Evolutionary conservation across 2,888 invertebrate genomes (phyloP).

Genomic region (Cordilura impudica): DNA sequence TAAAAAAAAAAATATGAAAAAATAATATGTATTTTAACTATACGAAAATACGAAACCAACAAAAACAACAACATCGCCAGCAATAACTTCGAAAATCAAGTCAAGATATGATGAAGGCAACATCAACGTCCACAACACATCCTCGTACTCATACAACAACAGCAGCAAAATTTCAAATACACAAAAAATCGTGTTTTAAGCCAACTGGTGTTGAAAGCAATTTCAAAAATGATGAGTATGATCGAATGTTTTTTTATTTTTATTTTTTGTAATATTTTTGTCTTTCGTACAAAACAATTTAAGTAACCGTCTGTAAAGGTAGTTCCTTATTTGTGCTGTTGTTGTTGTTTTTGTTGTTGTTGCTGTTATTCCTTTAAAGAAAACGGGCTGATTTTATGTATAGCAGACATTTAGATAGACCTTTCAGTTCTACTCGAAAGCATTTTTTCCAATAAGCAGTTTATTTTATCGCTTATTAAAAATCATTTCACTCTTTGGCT

Average conservation of each 20-base stretch:
- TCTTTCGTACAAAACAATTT: constrained; percentile 64
- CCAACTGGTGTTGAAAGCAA: constrained; percentile 76
- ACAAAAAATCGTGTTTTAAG: constrained; percentile 60
- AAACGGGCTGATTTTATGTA: constrained; percentile 32
- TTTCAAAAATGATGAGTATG: constrained; percentile 77
- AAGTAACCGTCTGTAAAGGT: constrained; percentile 68
- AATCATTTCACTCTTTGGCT: constrained; percentile 69
- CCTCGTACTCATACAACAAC: constrained; percentile 24
- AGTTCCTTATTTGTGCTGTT: neutral
- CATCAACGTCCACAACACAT: constrained; percentile 22
- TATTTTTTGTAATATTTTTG: too few species aligned
- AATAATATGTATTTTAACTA: constrained; percentile 35
- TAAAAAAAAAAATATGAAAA: constrained; percentile 19
- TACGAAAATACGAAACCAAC: neutral
- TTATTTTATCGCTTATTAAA: constrained; percentile 77
- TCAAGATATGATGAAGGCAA: constrained; percentile 35
- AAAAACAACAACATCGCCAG: neutral
- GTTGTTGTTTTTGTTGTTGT: constrained; percentile 3
- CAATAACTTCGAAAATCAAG: constrained; percentile 17
- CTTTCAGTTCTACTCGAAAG: constrained; percentile 52
- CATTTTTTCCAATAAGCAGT: constrained; percentile 69
- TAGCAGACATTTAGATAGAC: constrained; percentile 17
- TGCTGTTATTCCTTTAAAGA: constrained; percentile 45
- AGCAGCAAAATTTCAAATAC: neutral
- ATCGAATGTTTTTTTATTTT: constrained; percentile 67